Conservation (phyloP, 2,113 vertebrate genomes). For the Hypanus sabinus region DNA sequence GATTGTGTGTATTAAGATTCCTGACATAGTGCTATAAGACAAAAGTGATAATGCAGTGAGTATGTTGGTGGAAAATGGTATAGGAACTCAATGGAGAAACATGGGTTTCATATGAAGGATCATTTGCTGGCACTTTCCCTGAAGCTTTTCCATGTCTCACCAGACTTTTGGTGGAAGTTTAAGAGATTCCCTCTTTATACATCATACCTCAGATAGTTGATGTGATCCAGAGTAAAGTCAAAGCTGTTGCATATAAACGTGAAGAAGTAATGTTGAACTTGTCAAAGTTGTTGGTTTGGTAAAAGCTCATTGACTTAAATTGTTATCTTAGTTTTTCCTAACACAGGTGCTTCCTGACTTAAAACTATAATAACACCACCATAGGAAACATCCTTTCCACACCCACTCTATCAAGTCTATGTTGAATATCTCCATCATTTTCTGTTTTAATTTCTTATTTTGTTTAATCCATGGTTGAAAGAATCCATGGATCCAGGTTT, state of each 20-base stretch:
- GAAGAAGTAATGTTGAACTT: not conserved
- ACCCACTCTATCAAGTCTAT: too few relatives aligned
- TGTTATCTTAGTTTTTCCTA: too few relatives aligned
- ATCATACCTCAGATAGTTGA: not conserved
- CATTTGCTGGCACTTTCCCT: not conserved
- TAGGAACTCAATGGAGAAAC: not conserved
- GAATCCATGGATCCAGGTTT: not conserved
- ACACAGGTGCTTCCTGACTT: too few relatives aligned
- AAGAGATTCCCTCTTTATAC: not conserved
- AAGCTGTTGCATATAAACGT: not conserved
- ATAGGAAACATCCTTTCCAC: too few relatives aligned
- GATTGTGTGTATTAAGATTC: not conserved
- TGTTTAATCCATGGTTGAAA: not conserved
- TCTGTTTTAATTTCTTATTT: too few relatives aligned
- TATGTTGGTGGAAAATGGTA: not conserved
- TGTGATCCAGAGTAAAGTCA: not conserved
- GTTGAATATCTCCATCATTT: too few relatives aligned
- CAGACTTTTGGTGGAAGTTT: not conserved
- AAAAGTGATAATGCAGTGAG: not conserved
- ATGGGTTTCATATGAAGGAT: not conserved
- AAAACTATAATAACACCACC: too few relatives aligned
- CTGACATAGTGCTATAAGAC: not conserved
- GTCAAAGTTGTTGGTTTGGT: not conserved
- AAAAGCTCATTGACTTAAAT: too few relatives aligned
- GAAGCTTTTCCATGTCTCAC: not conserved